Percentiles rank a stretch among this genome's conserved stretches.
Evolutionary conservation across 2,113 vertebrate species (phyloP).

Genomic region (Isichthys henryi): DNA sequence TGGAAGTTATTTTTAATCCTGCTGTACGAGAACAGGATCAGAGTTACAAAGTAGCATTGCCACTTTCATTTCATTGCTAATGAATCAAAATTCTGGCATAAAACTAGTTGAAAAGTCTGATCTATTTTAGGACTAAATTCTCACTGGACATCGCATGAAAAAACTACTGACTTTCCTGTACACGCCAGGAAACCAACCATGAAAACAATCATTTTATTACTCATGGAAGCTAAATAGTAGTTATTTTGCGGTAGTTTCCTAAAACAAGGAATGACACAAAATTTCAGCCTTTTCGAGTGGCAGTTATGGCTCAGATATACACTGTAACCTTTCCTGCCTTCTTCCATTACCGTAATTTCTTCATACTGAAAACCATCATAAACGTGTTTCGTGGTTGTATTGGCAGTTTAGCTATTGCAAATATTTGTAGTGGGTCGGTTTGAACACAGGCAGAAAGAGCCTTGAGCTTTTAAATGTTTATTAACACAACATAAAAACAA

Average conservation of each 20-base stretch:
- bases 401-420: background rate
- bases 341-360: constrained; percentile 24
- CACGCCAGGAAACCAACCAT: background rate
- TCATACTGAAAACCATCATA: background rate
- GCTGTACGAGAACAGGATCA: background rate
- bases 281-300: background rate
- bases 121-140: background rate
- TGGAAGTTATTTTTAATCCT: background rate
- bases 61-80: background rate
- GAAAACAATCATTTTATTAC: background rate
- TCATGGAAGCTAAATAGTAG: background rate
- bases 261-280: background rate
- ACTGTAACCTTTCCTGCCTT: background rate
- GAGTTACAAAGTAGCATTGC: background rate
- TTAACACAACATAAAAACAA: constrained; percentile 46
- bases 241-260: background rate
- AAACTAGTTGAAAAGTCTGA: background rate
- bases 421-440: background rate
- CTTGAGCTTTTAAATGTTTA: constrained; percentile 50
- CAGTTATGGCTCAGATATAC: background rate
- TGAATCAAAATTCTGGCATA: background rate
- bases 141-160: background rate
- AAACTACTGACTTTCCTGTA: background rate
- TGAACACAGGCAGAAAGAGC: background rate
- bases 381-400: background rate